These are phyloP conservation scores for Chiroxiphia lanceolata DNA, from an alignment of 2,797 vertebrate genomes.

Conservation along the genomic window DNA sequence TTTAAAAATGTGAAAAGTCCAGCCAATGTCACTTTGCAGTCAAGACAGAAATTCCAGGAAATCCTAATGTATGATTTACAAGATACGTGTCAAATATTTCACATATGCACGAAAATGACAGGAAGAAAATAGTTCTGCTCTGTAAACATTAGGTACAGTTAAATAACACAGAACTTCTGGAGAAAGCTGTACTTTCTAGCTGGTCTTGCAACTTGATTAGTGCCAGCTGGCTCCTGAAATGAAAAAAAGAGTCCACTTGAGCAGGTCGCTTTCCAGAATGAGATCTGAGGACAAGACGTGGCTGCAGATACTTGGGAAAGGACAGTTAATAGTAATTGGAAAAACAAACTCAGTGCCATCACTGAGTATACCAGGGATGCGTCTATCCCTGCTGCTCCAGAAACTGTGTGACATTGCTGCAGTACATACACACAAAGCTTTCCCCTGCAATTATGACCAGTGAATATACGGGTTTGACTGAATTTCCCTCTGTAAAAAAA, in stretches of 20 bases:
- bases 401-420: background rate
- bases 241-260: background rate
- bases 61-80: background rate
- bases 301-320: background rate
- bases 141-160: background rate
- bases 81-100: background rate
- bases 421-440: background rate
- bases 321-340: background rate
- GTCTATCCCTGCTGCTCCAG: background rate
- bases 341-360: background rate
- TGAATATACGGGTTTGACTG: background rate
- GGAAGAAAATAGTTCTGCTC: background rate
- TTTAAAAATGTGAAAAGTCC: background rate
- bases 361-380: background rate
- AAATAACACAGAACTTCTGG: background rate
- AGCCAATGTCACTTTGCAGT: background rate
- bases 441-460: background rate
- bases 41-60: constrained; percentile 29
- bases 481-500: background rate
- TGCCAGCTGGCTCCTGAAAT: background rate
- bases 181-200: background rate
- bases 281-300: background rate
- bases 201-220: background rate
- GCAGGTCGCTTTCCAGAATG: background rate
- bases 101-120: background rate